Base-by-base conservation (phyloP, 2,113 vertebrate genomes). In the Arothron firmamentum region DNA sequence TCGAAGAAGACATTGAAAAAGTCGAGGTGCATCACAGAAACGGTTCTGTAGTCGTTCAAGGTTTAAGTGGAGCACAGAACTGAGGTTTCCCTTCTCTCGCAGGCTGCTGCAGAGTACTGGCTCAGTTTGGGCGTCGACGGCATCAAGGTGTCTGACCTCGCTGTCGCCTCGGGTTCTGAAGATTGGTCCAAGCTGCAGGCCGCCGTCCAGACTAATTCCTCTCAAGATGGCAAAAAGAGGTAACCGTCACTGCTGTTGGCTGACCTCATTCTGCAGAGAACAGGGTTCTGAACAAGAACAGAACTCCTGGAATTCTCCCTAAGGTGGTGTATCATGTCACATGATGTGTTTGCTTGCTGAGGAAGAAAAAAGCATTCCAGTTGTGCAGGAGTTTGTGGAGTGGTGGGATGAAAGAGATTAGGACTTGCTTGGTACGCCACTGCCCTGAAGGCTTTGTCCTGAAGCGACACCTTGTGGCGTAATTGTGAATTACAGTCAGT, bases 81-180 rank as follows among this genome's bases (percentile, higher is more conserved):
- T 38, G 34, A 38, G 34, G 34, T 38, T 10, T 38, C 1, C 9
- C 9, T 5, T 59, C 5, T 72, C 41, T 57, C 65, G 12, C 67
- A 91, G 90, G 49, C 20, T 20, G 87, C 79, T 20, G 68, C 85
- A 0, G 42, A 80, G 34, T 11, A 77, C 77, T 92, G 90, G 90
- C 16, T 89, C 8, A 3, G 5, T 0, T 31, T 77, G 18, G 91
- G 90, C 0, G 65, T 94, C 9, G 85, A 91, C 1, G 93, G 93
- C 17, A 86, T 94, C 79, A 91, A 91, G 72, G 1, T 95, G 3
- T 65, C 71, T 1, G 60, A 78, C 0, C 38, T 93, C 6, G 17
- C 0, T 2, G 0, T 34, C 0, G 63, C 87, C 4, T 0, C 31
- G 1, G 1, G 0, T 0, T n/a, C 70, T 2, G 0, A 15, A 0